Percentiles rank a stretch among this genome's conserved stretches.
phyloP scores from a whole-genome alignment of 2,797 vertebrate genomes.

The Amblyopsis hoosieri region DNA sequence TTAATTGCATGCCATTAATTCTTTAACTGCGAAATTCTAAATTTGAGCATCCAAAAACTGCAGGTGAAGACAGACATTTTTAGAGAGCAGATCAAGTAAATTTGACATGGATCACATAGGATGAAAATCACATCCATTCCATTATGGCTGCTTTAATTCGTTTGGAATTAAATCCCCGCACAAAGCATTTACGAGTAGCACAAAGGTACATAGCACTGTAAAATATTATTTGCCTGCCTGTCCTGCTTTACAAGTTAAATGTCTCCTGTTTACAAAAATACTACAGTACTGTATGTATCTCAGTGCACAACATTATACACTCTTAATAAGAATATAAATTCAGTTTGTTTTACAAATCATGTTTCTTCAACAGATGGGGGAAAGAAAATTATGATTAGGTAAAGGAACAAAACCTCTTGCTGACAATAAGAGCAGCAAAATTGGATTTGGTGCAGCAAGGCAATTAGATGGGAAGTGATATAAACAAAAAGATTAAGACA shows the following conservation, averaged over 20 bases:
- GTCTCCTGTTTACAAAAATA: too few relatives aligned
- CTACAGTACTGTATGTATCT: too few relatives aligned
- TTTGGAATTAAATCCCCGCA: slow-evolving; percentile 36
- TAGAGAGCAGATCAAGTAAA: slow-evolving; percentile 33
- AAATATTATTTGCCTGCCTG: too few relatives aligned
- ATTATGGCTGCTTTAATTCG: slow-evolving; percentile 41
- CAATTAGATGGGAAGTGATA: slow-evolving; percentile 66
- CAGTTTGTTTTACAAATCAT: too few relatives aligned
- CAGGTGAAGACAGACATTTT: slow-evolving; percentile 47
- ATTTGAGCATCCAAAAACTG: slow-evolving; percentile 51
- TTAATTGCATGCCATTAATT: slow-evolving; percentile 75
- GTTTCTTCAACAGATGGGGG: too few relatives aligned
- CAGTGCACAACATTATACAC: too few relatives aligned
- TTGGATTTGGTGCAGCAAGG: slow-evolving; percentile 61
- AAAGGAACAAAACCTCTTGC: slow-evolving; percentile 46
- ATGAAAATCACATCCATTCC: slow-evolving; percentile 33
- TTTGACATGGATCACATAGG: slow-evolving; percentile 57
- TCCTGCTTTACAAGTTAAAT: too few relatives aligned
- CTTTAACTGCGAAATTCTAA: slow-evolving; percentile 69
- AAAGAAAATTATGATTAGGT: not conserved
- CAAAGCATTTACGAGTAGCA: slow-evolving; percentile 14
- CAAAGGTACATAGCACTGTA: too few relatives aligned
- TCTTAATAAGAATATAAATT: too few relatives aligned
- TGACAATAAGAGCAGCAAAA: slow-evolving; percentile 56
- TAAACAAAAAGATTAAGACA: slow-evolving; percentile 66